phyloP scores from a whole-genome alignment of 2,113 vertebrate species.

The Dissostichus mawsoni region DNA sequence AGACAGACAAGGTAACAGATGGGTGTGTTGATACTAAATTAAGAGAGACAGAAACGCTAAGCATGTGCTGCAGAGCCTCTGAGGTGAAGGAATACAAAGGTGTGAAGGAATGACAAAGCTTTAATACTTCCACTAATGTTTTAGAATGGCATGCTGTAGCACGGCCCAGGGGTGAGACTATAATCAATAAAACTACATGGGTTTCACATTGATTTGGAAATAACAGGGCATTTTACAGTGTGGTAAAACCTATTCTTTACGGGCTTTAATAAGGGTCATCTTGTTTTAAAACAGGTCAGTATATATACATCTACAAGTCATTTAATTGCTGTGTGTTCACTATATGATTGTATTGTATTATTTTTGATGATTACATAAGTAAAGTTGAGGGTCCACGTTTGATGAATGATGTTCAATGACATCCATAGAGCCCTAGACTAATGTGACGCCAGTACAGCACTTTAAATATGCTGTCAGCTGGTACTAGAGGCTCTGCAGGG shows the following conservation, averaged over 20 bases:
- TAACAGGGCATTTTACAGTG: neutral
- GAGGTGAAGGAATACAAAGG: neutral
- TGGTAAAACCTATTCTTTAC: neutral
- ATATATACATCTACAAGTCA: neutral
- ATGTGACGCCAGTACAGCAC: neutral
- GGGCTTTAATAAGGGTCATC: neutral
- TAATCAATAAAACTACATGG: slow-evolving; percentile 11
- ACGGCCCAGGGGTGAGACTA: neutral
- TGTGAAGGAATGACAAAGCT: neutral
- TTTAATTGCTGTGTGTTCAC: neutral
- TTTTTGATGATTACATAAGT: neutral
- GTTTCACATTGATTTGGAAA: slow-evolving; percentile 1
- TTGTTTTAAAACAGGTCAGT: neutral
- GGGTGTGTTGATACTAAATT: slow-evolving; percentile 22
- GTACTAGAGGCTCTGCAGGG: neutral
- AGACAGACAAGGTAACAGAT: slow-evolving; percentile 30
- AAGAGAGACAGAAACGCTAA: slow-evolving; percentile 18
- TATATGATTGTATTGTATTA: neutral
- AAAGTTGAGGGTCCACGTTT: neutral
- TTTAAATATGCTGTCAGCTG: neutral
- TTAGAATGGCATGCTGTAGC: neutral
- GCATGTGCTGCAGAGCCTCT: neutral
- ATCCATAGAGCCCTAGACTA: neutral
- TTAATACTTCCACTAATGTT: neutral
- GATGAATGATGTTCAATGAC: neutral